A percentile compares a stretch with the other conserved stretches of the same genome.
phyloP scores from a whole-genome alignment of 2,797 vertebrate species.

The Poeciliopsis turneri region DNA sequence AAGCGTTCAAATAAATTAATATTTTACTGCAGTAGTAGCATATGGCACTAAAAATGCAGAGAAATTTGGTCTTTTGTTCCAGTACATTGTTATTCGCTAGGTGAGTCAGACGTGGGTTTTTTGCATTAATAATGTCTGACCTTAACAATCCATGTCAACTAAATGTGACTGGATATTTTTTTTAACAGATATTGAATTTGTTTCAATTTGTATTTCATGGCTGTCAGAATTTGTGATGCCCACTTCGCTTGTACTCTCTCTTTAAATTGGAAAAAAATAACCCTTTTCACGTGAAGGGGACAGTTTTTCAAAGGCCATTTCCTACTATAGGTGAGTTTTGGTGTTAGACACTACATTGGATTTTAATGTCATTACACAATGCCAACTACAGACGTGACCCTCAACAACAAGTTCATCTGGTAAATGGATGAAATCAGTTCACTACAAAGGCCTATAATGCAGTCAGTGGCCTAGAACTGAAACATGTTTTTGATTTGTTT shows the following conservation, averaged over 20 bases:
- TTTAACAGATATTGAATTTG: not conserved
- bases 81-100: not conserved
- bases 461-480: not conserved
- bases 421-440: not conserved
- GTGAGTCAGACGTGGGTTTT: not conserved
- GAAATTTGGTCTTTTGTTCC: not conserved
- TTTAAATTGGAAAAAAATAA: not conserved
- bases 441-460: not conserved
- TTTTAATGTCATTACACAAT: not conserved
- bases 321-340: not conserved
- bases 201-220: not conserved
- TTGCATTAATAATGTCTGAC: not conserved
- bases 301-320: not conserved
- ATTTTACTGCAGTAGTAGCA: not conserved
- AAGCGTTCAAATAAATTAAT: not conserved
- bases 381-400: not conserved
- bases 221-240: not conserved
- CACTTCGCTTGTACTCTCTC: not conserved
- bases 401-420: not conserved
- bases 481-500: not conserved
- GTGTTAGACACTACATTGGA: not conserved
- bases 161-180: not conserved
- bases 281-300: not conserved
- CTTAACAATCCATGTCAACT: not conserved
- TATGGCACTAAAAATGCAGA: not conserved